Evolutionary conservation across 2,888 invertebrate species (phyloP).

Genomic region (Boloria euphrosyne): DNA sequence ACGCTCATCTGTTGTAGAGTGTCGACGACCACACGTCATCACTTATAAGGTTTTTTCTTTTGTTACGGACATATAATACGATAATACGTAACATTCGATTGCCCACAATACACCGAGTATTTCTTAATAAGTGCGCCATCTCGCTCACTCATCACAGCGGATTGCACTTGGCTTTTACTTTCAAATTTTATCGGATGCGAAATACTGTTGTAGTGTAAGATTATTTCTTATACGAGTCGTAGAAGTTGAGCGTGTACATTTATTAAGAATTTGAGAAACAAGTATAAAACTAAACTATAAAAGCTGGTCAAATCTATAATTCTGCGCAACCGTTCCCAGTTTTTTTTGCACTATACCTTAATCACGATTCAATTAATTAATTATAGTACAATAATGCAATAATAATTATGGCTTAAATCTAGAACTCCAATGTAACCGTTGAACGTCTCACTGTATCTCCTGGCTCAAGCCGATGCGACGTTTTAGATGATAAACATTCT

Average conservation of each 20-base stretch:
- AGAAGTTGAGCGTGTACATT: conserved; percentile 15
- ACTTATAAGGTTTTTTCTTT: conserved; percentile 48
- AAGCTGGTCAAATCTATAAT: conserved; percentile 2
- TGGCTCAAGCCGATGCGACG: conserved; percentile 48
- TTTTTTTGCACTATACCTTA: conserved; percentile 80
- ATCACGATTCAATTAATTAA: conserved; percentile 55
- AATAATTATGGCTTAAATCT: conserved; percentile 73
- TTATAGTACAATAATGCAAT: conserved; percentile 77
- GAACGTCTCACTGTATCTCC: conserved; percentile 57
- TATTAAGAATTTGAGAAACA: conserved; percentile 20
- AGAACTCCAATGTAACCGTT: conserved; percentile 65
- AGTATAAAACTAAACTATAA: conserved; percentile 17
- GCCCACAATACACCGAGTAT: conserved; percentile 38
- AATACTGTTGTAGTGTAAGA: conserved; percentile 40
- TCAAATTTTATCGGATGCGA: conserved; percentile 48
- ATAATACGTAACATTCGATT: conserved; percentile 53
- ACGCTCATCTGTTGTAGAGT: conserved; percentile 43
- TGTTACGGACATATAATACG: conserved; percentile 45
- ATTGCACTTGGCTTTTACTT: conserved; percentile 52
- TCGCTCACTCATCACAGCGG: conserved; percentile 46
- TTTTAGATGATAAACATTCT: conserved; percentile 53
- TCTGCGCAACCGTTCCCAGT: conserved; percentile 79
- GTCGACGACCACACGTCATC: conserved; percentile 43
- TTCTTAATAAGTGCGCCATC: conserved; percentile 42
- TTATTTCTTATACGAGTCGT: conserved; percentile 29